Percentiles rank a stretch among this genome's conserved stretches.
Evolutionary conservation across 2,113 vertebrate species (phyloP).

Genomic region (Tiliqua scincoides): DNA sequence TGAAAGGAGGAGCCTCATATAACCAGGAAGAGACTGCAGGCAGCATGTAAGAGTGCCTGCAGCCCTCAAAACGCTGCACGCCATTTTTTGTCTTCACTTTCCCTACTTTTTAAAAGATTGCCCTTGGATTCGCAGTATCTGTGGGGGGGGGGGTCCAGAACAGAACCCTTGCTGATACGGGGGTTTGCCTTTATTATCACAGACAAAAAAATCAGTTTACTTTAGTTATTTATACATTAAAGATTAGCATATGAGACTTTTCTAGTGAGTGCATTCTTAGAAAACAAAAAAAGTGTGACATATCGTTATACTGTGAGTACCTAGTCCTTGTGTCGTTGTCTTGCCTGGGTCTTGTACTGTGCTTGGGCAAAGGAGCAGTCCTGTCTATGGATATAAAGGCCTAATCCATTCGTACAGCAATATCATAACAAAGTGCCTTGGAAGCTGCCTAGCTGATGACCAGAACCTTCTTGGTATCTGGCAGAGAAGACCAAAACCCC

Average conservation of each 20-base stretch:
- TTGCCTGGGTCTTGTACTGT: not conserved
- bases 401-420: not conserved
- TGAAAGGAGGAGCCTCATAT: too few relatives aligned
- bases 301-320: not conserved
- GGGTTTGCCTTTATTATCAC: too few relatives aligned
- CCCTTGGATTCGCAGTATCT: too few relatives aligned
- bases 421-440: not conserved
- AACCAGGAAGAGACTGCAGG: too few relatives aligned
- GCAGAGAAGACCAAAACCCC: not conserved
- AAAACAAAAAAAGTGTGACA: too few relatives aligned
- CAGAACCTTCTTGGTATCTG: not conserved
- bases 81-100: too few relatives aligned
- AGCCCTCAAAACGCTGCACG: too few relatives aligned
- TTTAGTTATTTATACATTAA: not conserved
- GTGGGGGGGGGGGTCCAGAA: too few relatives aligned
- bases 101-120: too few relatives aligned
- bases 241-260: not conserved
- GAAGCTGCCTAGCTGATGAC: not conserved
- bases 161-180: too few relatives aligned
- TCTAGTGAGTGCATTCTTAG: not conserved
- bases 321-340: not conserved
- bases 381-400: not conserved
- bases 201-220: not conserved
- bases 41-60: too few relatives aligned
- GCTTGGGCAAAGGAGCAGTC: not conserved